These are phyloP conservation scores for Protobothrops mucrosquamatus DNA, from an alignment of 2,113 vertebrate species.

Conservation along the genomic window DNA sequence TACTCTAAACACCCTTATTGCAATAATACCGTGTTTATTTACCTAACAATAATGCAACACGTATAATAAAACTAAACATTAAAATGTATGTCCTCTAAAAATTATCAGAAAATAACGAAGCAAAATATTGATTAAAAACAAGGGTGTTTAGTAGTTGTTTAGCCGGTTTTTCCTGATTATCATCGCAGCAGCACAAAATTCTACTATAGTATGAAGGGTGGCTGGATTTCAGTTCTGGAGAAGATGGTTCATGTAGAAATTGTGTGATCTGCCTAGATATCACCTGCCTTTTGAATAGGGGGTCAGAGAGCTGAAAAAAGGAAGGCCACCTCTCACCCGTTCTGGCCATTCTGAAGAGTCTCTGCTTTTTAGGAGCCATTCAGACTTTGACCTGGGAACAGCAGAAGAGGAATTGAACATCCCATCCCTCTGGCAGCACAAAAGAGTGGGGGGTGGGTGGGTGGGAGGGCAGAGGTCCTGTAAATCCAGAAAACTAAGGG, in stretches of 20 bases:
- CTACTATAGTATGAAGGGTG: background rate
- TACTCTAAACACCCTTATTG: background rate
- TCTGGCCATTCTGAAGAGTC: background rate
- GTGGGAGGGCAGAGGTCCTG: slow-evolving; percentile 40
- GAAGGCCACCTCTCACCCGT: background rate
- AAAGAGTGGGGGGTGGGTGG: background rate
- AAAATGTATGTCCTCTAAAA: background rate
- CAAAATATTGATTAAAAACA: background rate
- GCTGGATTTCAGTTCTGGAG: background rate
- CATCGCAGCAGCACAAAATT: background rate
- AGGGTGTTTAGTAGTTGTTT: background rate
- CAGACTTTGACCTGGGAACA: slow-evolving; percentile 75
- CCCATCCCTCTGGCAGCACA: slow-evolving; percentile 77
- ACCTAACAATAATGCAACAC: background rate
- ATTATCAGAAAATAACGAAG: background rate
- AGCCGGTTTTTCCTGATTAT: background rate
- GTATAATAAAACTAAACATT: background rate
- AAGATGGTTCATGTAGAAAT: background rate
- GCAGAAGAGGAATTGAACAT: slow-evolving; percentile 71
- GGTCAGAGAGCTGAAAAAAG: background rate
- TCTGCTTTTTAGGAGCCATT: background rate
- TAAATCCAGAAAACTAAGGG: slow-evolving; percentile 59
- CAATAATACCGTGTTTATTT: background rate
- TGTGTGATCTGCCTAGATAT: background rate
- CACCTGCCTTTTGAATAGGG: background rate